Base-by-base conservation (phyloP, 1,140 invertebrate species). In the Harpegnathos saltator region DNA sequence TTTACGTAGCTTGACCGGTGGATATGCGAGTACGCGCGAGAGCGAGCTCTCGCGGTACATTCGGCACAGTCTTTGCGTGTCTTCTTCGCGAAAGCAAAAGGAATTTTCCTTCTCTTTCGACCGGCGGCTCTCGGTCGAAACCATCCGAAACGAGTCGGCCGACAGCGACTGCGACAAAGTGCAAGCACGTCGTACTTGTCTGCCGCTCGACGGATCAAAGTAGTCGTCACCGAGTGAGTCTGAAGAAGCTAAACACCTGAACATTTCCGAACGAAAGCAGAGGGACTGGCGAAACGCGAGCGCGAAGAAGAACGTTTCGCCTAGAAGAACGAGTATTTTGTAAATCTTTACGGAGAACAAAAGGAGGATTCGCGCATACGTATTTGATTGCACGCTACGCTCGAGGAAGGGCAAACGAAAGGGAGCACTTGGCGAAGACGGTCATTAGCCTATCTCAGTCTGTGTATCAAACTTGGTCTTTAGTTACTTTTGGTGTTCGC, bases 391-490 rank as follows among this genome's bases (percentile, higher is more conserved):
- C 61, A 61, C 56, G 38, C 65, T 56, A 63, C 61, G 62, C 52
- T 56, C 33, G 5, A 33, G 65, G 29, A 38, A 71, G 61, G 63
- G 33, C n/a, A 33, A n/a, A 56, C 19, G 44, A 54, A 71, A 54
- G 33, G 62, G 62, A 54, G 38, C 24, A 82, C 14, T 14, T 48
- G 24, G 66, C 54, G 61, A 62, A 73, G 38, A 80, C 33, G 74
- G 83, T 88, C 81, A 87, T 82, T 86, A 78, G 72, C 84, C 75
- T 87, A 87, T 48, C 80, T 91, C 89, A 91, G 91, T 91, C 88
- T 91, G 77, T 91, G 77, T 74, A 75, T 87, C 48, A 84, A 86
- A 84, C 81, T 86, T 88, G 84, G 77, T 89, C 83, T 87, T 75
- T 86, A 85, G 44, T 88, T 73, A 58, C 73, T 87, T 69, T 77